Conservation (phyloP, 2,797 vertebrate genomes). For the Crypturellus tataupa region DNA sequence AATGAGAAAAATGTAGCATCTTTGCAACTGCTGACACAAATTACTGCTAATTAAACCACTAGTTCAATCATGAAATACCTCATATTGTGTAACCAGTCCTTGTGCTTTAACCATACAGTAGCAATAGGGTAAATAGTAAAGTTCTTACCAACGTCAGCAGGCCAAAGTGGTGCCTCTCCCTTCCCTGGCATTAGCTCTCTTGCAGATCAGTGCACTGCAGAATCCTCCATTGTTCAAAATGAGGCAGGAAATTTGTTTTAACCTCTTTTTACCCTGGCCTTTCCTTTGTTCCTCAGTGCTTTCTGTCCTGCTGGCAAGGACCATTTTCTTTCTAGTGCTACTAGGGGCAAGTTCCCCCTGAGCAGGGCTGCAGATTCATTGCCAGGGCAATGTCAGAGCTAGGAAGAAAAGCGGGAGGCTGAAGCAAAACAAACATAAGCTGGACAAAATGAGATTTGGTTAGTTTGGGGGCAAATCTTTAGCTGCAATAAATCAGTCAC, state of each 20-base stretch:
- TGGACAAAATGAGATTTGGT: background rate
- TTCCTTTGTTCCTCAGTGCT: background rate
- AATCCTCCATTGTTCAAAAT: background rate
- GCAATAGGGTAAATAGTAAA: background rate
- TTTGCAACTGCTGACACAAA: background rate
- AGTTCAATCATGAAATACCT: background rate
- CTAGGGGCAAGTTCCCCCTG: background rate
- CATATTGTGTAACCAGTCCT: background rate
- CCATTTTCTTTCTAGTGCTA: background rate
- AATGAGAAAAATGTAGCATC: background rate
- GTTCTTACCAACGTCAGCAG: background rate
- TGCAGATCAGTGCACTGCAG: background rate
- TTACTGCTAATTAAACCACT: background rate
- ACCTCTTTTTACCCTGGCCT: background rate
- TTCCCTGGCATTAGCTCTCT: constrained; percentile 31
- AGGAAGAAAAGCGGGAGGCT: background rate
- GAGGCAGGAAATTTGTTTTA: constrained; percentile 17
- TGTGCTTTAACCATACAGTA: background rate
- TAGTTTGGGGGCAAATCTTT: background rate
- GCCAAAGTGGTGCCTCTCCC: constrained; percentile 3
- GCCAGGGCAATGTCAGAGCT: background rate
- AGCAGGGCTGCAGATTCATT: background rate
- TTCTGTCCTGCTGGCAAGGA: background rate
- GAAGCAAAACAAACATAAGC: background rate
- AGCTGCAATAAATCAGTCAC: background rate